Evolutionary conservation across 1,140 invertebrate species (phyloP).

Genomic region (Globodera ellingtonae): DNA sequence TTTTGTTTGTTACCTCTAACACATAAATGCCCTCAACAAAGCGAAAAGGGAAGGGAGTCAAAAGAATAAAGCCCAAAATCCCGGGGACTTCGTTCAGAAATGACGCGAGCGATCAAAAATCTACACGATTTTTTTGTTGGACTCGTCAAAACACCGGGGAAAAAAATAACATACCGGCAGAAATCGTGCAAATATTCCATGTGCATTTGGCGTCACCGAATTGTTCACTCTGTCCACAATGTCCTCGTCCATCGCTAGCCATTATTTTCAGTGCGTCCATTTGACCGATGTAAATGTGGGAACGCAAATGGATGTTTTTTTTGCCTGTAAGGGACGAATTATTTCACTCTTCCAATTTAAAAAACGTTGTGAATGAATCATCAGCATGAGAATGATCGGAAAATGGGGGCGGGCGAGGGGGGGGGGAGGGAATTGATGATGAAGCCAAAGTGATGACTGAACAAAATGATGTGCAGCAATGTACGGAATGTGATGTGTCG

Average conservation of each 20-base stretch:
- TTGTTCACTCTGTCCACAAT: constrained; percentile 7
- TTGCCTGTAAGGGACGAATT: background rate
- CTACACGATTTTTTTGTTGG: too few species aligned
- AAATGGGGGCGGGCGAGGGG: background rate
- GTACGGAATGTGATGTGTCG: too few species aligned
- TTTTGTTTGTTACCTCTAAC: too few species aligned
- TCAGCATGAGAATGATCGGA: background rate
- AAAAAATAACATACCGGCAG: background rate
- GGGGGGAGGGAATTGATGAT: too few species aligned
- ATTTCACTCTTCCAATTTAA: background rate
- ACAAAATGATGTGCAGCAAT: too few species aligned
- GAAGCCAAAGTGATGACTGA: too few species aligned
- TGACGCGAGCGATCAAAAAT: background rate
- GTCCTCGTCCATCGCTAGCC: constrained; percentile 7
- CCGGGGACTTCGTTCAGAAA: background rate
- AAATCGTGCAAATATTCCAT: constrained; percentile 2
- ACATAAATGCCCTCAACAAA: background rate
- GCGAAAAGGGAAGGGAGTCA: background rate
- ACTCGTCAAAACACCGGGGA: background rate
- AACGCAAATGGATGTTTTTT: background rate
- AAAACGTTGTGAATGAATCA: background rate
- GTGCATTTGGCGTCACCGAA: background rate
- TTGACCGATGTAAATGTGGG: background rate
- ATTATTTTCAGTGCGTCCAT: background rate
- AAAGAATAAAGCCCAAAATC: background rate